Evolutionary conservation across 2,888 invertebrate species (phyloP), one percentile per base, ranked within the genome.

Genomic region (Aphelenchoides bicaudatus): DNA sequence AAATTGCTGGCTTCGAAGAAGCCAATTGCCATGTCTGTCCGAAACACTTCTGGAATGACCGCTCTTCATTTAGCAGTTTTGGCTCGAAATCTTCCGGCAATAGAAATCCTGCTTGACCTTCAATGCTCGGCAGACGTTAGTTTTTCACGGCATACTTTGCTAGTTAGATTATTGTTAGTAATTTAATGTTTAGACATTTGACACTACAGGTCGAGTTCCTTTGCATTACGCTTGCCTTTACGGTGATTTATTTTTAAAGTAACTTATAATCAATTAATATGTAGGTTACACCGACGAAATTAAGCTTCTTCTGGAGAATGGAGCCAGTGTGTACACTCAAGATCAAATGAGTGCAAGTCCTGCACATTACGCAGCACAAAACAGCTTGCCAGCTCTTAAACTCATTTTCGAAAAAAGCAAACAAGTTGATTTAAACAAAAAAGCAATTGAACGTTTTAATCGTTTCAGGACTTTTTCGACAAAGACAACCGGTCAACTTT

Each of bases 331-430:
- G 54, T 56, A 64, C 21, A 56, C 57, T 37, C 61, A 67, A 16
- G 69, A 69, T 50, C 49, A 63, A 21, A 56, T 52, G 38, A 55
- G 65, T 31, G 76, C 70, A 28, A 73, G 72, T 1, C 70, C 75
- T 0, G 72, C 76, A 2, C 76, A 76, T 58, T 76, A 76, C 58
- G 76, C 76, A 0, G 75, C 76, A 0, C 74, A 77, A 55, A 60
- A 61, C 16, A 70, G 69, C 10, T 21, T 23, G 31, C 2, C 13
- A 1, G 34, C 56, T 6, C 47, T 54, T 8, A 38, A 54, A 19
- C 30, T 39, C 30, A 16, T 54, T 28, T 19, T 54, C 21, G 31
- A 10, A n/a, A 43, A 43, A 8, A 43, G n/a, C 43, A 43, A 43
- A 43, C 16, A 48, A 13, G 37, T 37, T 3, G 37, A 16, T 13